phyloP scores from a whole-genome alignment of 2,888 invertebrate genomes.

The Microplitis deprimator region DNA sequence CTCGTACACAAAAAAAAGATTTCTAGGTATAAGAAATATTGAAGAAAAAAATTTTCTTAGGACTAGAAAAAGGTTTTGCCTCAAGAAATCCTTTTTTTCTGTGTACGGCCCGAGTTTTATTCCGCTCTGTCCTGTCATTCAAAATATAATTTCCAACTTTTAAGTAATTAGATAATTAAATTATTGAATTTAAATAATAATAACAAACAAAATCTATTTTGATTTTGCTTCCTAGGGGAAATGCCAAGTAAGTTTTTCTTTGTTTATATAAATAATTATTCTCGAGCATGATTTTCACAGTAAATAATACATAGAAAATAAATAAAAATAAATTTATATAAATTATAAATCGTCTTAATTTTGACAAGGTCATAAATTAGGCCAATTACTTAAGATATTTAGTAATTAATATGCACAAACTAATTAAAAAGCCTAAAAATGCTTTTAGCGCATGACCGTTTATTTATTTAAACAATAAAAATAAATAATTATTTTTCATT shows the following conservation, averaged over 20 bases:
- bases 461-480: neutral
- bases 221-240: constrained; percentile 74
- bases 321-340: no score
- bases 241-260: constrained; percentile 74
- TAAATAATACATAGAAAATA: neutral
- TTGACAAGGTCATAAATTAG: no score
- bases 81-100: no score
- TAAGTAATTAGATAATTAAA: constrained; percentile 15
- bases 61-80: no score
- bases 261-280: neutral
- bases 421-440: constrained; percentile 6
- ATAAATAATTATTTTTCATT: neutral
- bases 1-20: no score
- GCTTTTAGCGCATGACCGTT: constrained; percentile 14
- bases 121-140: no score
- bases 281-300: neutral
- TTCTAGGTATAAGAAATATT: no score
- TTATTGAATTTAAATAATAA: constrained; percentile 44
- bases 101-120: no score
- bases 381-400: no score
- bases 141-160: no score
- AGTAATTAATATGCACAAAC: constrained; percentile 1
- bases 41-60: no score
- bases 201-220: constrained; percentile 67
- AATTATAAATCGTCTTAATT: no score